A percentile compares a stretch with the other conserved stretches of the same genome.
Evolutionary conservation across 2,888 invertebrate genomes (phyloP).

Genomic region (Quadriops clusia): DNA sequence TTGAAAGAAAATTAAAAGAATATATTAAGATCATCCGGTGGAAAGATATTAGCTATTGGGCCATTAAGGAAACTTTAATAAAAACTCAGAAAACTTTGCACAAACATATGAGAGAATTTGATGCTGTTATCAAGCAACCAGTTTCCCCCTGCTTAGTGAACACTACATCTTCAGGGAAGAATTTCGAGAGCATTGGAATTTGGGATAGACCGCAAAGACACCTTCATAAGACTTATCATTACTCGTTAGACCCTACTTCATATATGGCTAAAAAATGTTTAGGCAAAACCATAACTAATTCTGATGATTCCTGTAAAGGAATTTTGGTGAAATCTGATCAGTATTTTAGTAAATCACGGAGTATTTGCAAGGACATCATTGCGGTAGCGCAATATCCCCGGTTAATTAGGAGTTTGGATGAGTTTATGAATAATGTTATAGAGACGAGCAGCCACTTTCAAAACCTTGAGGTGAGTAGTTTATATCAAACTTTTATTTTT

Average conservation of each 20-base stretch:
- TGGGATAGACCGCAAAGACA: constrained; percentile 50
- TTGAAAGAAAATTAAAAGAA: constrained; percentile 85
- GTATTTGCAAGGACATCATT: constrained; percentile 53
- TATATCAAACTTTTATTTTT: no score
- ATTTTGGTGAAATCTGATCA: constrained; percentile 15
- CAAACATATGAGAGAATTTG: constrained; percentile 78
- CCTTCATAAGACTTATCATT: constrained; percentile 37
- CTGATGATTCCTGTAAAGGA: constrained; percentile 2
- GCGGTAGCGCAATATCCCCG: constrained; percentile 44
- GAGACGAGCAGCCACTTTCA: constrained; percentile 58
- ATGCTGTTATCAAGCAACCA: constrained; percentile 47
- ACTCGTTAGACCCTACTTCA: constrained; percentile 33
- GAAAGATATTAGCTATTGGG: constrained; percentile 90
- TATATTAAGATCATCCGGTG: constrained; percentile 92
- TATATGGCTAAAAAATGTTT: constrained; percentile 25
- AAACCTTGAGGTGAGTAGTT: constrained; percentile 46
- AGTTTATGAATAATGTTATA: constrained; percentile 52
- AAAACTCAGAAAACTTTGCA: constrained; percentile 80
- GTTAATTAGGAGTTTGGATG: constrained; percentile 51
- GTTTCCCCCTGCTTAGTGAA: constrained; percentile 38
- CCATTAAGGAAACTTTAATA: constrained; percentile 78
- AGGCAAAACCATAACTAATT: constrained; percentile 18
- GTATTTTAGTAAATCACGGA: constrained; percentile 47
- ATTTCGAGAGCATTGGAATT: constrained; percentile 41
- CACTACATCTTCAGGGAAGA: constrained; percentile 24